phyloP scores from a whole-genome alignment of 1,140 invertebrate species.

The Drosophila parvula region DNA sequence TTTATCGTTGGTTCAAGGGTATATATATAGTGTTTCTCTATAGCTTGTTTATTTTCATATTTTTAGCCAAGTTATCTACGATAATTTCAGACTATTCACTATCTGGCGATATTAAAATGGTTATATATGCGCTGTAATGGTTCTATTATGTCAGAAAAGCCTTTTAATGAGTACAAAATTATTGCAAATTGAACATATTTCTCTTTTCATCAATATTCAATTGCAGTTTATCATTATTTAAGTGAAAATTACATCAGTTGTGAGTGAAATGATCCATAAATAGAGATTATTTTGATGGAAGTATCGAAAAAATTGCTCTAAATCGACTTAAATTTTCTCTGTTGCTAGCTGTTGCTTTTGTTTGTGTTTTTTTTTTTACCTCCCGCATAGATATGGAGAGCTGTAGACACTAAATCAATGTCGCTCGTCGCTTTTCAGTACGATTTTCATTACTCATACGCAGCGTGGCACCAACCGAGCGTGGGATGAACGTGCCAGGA shows the following conservation, averaged over 20 bases:
- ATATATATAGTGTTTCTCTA: constrained; percentile 4
- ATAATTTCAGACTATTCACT: background rate
- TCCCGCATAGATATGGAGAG: constrained; percentile 37
- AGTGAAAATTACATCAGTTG: constrained; percentile 1
- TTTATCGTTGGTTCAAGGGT: constrained; percentile 25
- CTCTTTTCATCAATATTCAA: too few species aligned
- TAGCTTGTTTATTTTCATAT: constrained; percentile 13
- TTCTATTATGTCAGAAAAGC: background rate
- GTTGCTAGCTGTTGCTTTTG: constrained; percentile 7
- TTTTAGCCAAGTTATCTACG: constrained; percentile 1
- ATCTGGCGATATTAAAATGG: background rate
- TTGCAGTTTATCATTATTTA: too few species aligned
- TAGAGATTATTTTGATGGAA: background rate
- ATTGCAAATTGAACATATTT: background rate
- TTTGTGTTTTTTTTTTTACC: constrained; percentile 31
- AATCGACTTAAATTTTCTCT: constrained; percentile 7
- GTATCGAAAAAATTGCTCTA: constrained; percentile 3
- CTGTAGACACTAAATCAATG: constrained; percentile 75
- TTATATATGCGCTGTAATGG: background rate
- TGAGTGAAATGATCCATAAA: background rate
- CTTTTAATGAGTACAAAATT: background rate
- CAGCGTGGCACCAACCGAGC: constrained; percentile 47
- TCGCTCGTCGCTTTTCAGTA: constrained; percentile 69
- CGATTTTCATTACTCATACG: constrained; percentile 72
- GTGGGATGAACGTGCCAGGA: constrained; percentile 53